Percentiles rank a stretch among this genome's conserved stretches.
Conservation (phyloP, 2,797 vertebrate genomes). For the Heliangelus exortis region DNA sequence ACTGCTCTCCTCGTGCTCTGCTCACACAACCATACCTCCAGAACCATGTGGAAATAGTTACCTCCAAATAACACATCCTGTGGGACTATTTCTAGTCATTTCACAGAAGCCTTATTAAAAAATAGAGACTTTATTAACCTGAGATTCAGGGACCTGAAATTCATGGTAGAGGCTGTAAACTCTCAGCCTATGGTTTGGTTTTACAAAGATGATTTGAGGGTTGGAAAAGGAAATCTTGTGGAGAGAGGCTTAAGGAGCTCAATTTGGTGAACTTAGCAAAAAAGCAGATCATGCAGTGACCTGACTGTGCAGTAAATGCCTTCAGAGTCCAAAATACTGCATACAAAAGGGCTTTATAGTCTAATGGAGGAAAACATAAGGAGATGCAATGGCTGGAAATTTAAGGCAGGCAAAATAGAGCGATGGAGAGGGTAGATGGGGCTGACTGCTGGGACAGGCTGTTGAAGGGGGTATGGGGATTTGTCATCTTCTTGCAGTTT, state of each 20-base stretch:
- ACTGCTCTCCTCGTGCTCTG: neutral
- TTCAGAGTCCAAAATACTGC: neutral
- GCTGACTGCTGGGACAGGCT: slow-evolving; percentile 22
- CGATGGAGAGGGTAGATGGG: slow-evolving; percentile 7
- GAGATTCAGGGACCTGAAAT: slow-evolving; percentile 57
- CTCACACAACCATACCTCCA: neutral
- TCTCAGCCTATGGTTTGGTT: slow-evolving; percentile 32
- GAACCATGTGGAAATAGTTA: slow-evolving; percentile 69
- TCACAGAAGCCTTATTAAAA: slow-evolving; percentile 72
- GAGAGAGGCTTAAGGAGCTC: slow-evolving; percentile 48
- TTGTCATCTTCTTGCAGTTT: slow-evolving; percentile 47
- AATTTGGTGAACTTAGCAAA: slow-evolving; percentile 29
- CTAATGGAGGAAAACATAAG: neutral
- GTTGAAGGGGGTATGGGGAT: slow-evolving; percentile 23
- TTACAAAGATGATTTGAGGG: slow-evolving; percentile 56
- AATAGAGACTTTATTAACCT: slow-evolving; percentile 70
- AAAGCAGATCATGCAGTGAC: neutral
- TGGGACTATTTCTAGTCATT: slow-evolving; percentile 42
- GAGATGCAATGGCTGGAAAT: slow-evolving; percentile 39
- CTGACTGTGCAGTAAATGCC: slow-evolving; percentile 28
- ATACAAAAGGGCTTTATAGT: slow-evolving; percentile 24
- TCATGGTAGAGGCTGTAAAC: slow-evolving; percentile 55
- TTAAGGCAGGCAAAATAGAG: slow-evolving; percentile 25
- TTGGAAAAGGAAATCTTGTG: slow-evolving; percentile 46
- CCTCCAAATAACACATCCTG: slow-evolving; percentile 56